A percentile compares a stretch with the other conserved stretches of the same genome.
Conservation (phyloP, 2,888 invertebrate genomes). For the Torymus tubicola region DNA sequence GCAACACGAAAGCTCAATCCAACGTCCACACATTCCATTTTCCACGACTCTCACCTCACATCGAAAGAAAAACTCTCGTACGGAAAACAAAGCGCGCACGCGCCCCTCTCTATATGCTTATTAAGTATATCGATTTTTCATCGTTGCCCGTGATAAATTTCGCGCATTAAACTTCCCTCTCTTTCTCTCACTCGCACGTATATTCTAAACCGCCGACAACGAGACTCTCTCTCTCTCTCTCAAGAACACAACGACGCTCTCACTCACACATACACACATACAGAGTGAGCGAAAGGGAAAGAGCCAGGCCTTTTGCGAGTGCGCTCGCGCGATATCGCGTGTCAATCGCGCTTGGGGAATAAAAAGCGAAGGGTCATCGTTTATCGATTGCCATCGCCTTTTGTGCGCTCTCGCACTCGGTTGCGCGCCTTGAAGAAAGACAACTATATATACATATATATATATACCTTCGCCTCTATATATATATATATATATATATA, state of each 20-base stretch:
- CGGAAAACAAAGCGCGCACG: not conserved
- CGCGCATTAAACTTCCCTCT: constrained; percentile 14
- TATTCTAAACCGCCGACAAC: not conserved
- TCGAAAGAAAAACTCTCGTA: no score
- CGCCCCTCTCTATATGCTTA: not conserved
- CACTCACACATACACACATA: not conserved
- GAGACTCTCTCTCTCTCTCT: not conserved
- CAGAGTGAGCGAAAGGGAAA: not conserved
- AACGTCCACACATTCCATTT: no score
- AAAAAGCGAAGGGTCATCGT: constrained; percentile 58
- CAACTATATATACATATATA: constrained; percentile 31
- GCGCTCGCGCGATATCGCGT: constrained; percentile 52
- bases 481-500: not conserved
- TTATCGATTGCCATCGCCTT: constrained; percentile 59
- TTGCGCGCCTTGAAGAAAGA: constrained; percentile 28
- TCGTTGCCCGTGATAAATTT: constrained; percentile 44
- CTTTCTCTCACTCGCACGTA: not conserved
- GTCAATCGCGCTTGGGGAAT: constrained; percentile 56
- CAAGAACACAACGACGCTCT: not conserved
- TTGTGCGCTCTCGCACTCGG: constrained; percentile 33
- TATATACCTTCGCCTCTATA: not conserved
- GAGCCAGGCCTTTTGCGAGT: not conserved
- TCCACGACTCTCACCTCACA: no score
- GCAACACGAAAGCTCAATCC: no score
- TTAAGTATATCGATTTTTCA: constrained; percentile 56